Conservation (phyloP, 1,140 invertebrate species). For the Drosophila ambigua region DNA sequence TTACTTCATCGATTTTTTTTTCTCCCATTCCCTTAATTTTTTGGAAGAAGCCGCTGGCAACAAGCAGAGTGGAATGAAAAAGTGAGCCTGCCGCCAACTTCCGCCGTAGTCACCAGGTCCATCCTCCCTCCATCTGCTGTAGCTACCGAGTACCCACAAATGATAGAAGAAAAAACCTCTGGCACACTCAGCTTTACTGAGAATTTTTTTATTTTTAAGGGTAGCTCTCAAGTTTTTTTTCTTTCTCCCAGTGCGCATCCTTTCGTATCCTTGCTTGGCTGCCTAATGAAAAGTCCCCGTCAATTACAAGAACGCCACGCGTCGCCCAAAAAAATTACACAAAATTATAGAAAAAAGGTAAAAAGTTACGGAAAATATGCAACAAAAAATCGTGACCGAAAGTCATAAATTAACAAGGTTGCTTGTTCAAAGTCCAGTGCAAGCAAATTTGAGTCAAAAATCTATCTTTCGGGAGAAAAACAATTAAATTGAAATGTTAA, state of each 20-base stretch:
- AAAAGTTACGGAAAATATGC: slow-evolving; percentile 36
- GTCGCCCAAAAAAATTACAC: slow-evolving; percentile 48
- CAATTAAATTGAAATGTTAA: slow-evolving; percentile 32
- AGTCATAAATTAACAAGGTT: slow-evolving; percentile 53
- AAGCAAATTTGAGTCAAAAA: slow-evolving; percentile 65
- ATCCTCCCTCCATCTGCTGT: slow-evolving; percentile 3
- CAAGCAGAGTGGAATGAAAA: slow-evolving; percentile 46
- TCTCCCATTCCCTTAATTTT: slow-evolving; percentile 38
- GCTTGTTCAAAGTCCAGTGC: slow-evolving; percentile 53
- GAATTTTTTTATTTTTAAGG: slow-evolving; percentile 61
- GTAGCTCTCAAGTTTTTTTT: slow-evolving; percentile 61
- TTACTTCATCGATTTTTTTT: slow-evolving; percentile 74
- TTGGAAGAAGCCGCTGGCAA: slow-evolving; percentile 67
- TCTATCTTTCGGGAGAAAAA: slow-evolving; percentile 12
- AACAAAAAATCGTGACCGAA: slow-evolving; percentile 57
- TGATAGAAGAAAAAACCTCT: slow-evolving; percentile 54
- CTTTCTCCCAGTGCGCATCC: slow-evolving; percentile 48
- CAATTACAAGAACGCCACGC: slow-evolving; percentile 72
- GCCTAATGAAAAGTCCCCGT: slow-evolving; percentile 72
- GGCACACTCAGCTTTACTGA: slow-evolving; percentile 71
- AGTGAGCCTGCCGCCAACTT: slow-evolving; percentile 62
- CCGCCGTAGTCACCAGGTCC: slow-evolving; percentile 37
- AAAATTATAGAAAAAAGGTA: slow-evolving; percentile 45
- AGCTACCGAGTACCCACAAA: slow-evolving; percentile 27
- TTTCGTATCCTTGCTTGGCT: slow-evolving; percentile 55